Evolutionary conservation across 2,797 vertebrate species (phyloP), one percentile per base, ranked within the genome.

Genomic region (Brotula barbata): DNA sequence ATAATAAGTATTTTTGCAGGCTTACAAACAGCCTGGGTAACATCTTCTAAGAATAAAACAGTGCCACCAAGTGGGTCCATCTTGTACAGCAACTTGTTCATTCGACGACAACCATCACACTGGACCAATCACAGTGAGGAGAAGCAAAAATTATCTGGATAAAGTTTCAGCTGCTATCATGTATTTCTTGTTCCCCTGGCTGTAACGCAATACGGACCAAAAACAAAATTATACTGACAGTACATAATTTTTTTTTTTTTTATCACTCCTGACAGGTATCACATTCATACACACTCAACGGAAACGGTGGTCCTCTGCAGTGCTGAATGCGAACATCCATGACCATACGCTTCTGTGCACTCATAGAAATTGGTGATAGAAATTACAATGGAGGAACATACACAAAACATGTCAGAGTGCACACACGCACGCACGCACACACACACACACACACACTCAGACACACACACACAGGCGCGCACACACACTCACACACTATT

Each of bases 61-160:
- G 80, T 73, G 87, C 83, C 89, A 75, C 73, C 84, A 71, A 61
- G 68, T 87, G 87, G 81, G 20, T 31, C 15, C 2, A 51, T 54
- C 36, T 52, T 43, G 65, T 60, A 78, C 20, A 55, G 70, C 64
- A 72, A 52, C 58, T 58, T 43, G 45, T 70, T 78, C 49, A 72
- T 59, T 43, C 39, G 69, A 33, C 33, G 40, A 25, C 31, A 40
- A 61, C 9, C 10, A 59, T 17, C 12, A 51, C 66, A 62, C 66
- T 60, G 50, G 47, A 75, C 17, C 51, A n/a, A 22, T 70, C 50
- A 36, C 6, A 37, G 19, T 31, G 28, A 59, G 56, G 31, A 66
- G 20, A 67, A 45, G 34, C 58, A 55, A 51, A 68, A 66, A 59
- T 45, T 15, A 49, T 66, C 20, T 56, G 65, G 41, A 58, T 61